Conservation (phyloP, 1,140 invertebrate species). For the Brachionus asplanchnoidis region DNA sequence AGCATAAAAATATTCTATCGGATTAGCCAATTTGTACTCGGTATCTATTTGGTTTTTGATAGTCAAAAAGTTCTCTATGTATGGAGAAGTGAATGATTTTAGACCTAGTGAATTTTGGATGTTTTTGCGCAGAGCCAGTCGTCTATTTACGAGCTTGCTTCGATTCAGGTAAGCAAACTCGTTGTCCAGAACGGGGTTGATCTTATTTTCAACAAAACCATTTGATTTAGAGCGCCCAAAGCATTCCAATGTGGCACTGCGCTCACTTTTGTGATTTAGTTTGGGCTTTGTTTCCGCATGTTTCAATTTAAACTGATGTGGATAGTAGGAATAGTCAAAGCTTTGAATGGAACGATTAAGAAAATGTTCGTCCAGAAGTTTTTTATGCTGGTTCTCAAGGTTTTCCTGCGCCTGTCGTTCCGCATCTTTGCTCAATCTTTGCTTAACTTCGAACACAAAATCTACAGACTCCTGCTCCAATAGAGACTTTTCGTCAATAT, state of each 20-base stretch:
- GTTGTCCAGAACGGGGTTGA: neutral
- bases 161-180: slow-evolving; percentile 13
- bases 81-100: neutral
- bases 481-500: neutral
- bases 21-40: neutral
- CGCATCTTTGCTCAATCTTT: neutral
- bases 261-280: neutral
- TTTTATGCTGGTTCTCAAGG: neutral
- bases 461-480: neutral
- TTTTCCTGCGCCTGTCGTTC: neutral
- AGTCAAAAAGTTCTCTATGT: neutral
- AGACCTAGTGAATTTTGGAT: neutral
- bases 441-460: slow-evolving; percentile 2
- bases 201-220: neutral
- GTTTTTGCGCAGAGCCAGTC: neutral
- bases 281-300: neutral
- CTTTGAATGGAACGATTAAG: neutral
- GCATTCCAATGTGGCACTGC: neutral
- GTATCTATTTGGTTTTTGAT: slow-evolving; percentile 1
- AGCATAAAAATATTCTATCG: neutral
- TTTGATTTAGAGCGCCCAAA: neutral
- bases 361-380: neutral
- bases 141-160: slow-evolving; percentile 3
- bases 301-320: neutral
- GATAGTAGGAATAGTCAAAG: slow-evolving; percentile 8